Conservation (phyloP, 1,140 invertebrate species). For the Mesaphorura yosii region DNA sequence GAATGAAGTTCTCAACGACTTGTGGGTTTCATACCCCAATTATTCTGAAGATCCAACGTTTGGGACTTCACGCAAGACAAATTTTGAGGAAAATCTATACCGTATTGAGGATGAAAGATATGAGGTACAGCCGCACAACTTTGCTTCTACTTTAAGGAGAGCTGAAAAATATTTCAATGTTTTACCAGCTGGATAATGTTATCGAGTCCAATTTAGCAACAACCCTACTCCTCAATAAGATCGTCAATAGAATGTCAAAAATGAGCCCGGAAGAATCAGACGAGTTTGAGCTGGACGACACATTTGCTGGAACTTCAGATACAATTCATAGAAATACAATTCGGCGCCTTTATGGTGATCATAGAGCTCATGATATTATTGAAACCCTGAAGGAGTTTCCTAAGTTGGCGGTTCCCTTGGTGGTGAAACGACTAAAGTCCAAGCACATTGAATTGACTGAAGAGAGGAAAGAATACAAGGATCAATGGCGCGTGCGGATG, state of each 20-base stretch:
- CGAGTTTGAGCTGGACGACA: slow-evolving; percentile 82
- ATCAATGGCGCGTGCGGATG: slow-evolving; percentile 95
- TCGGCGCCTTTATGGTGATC: slow-evolving; percentile 85
- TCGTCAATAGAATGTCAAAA: slow-evolving; percentile 78
- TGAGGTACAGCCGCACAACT: too few species aligned
- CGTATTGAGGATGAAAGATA: slow-evolving; percentile 91
- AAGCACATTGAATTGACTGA: slow-evolving; percentile 98
- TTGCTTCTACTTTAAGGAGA: too few species aligned
- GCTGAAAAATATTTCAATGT: too few species aligned
- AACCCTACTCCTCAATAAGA: slow-evolving; percentile 79
- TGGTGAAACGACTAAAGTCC: slow-evolving; percentile 76
- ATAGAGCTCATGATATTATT: slow-evolving; percentile 89
- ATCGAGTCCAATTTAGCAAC: slow-evolving; percentile 92
- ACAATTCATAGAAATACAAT: slow-evolving; percentile 83
- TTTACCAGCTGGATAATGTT: slow-evolving; percentile 66
- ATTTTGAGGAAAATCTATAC: slow-evolving; percentile 96
- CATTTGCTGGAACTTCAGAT: slow-evolving; percentile 78
- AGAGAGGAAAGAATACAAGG: slow-evolving; percentile 92
- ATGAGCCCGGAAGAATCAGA: slow-evolving; percentile 81
- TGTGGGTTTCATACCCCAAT: slow-evolving; percentile 96
- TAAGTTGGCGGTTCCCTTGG: slow-evolving; percentile 82
- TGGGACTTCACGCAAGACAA: slow-evolving; percentile 91
- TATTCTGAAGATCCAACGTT: slow-evolving; percentile 99
- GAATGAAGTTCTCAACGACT: slow-evolving; percentile 90
- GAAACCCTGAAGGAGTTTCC: slow-evolving; percentile 94